Evolutionary conservation across 2,888 invertebrate genomes (phyloP).

Genomic region (Yponomeuta sedellus): DNA sequence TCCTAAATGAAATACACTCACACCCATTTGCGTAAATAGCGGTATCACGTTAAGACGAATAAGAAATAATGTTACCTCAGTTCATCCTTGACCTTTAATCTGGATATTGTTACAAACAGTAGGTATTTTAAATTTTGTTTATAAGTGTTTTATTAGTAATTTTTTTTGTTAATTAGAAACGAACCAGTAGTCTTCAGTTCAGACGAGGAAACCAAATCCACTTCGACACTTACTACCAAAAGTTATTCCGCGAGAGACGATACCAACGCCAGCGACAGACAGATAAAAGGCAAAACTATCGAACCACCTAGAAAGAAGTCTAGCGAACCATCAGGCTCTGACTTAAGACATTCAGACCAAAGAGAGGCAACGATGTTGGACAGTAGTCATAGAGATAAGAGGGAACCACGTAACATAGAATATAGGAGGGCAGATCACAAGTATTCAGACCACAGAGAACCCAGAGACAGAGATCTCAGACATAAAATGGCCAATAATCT

Average conservation of each 20-base stretch:
- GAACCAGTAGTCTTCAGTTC: conserved; percentile 30
- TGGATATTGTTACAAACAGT: no score
- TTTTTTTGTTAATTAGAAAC: neutral
- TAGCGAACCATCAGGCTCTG: neutral
- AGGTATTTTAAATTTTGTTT: no score
- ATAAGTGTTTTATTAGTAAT: neutral
- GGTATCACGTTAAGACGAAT: no score
- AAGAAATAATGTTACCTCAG: no score
- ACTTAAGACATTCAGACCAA: neutral
- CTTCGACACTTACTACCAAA: neutral
- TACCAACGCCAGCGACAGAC: neutral
- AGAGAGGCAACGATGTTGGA: neutral
- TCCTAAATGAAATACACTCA: no score
- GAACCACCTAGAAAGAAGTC: neutral
- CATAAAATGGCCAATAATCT: neutral
- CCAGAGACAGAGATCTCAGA: neutral
- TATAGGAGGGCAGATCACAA: neutral
- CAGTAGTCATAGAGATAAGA: neutral
- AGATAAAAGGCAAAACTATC: neutral
- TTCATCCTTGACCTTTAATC: no score
- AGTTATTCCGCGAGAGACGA: conserved; percentile 9
- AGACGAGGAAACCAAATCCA: conserved; percentile 42
- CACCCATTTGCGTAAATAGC: no score
- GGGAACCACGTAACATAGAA: neutral
- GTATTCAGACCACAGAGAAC: neutral